Base-by-base conservation (phyloP, 2,888 invertebrate species). In the Thymelicus sylvestris region DNA sequence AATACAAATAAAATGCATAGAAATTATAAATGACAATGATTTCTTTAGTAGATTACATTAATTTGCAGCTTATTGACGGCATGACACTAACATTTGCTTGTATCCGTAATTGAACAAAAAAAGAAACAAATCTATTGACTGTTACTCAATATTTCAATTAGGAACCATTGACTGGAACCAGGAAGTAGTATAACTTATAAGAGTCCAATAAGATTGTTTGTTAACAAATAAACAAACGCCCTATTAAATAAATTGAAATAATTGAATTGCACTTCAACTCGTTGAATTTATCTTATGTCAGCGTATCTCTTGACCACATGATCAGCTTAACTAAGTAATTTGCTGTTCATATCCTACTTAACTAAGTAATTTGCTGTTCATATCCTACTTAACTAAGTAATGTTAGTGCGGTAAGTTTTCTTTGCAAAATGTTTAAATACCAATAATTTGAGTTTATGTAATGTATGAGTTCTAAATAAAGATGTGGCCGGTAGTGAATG, bases 311-410 rank as follows among this genome's bases (percentile, higher is more conserved):
- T 4, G 41, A 15, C 19, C 5, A 8, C 60, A 19, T 61, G 60
- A 61, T 61, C 41, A 61, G 8, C n/a, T 15, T 19, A 61, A 41
- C 60, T n/a, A 31, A n/a, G n/a, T n/a, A n/a, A 24, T 41, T 39
- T 60, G 38, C 60, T 39, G n/a, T 39, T n/a, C n/a, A n/a, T n/a
- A n/a, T n/a, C n/a, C n/a, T n/a, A n/a, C n/a, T 15, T 41, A 60
- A 41, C 60, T n/a, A 24, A 19, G 19, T 19, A 19, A 31, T 41
- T 39, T 60, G 38, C 60, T 39, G n/a, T 39, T 19, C 0, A 2
- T n/a, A n/a, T n/a, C n/a, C n/a, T 19, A 19, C 19, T 39, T 39
- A 39, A n/a, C 41, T 41, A 7, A 41, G 7, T 41, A 41, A 41
- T 41, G 41, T 41, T 7, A 31, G 31, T 31, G 31, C 31, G 5